Base-by-base conservation (phyloP, 2,113 vertebrate species). In the Herpailurus yagouaroundi region DNA sequence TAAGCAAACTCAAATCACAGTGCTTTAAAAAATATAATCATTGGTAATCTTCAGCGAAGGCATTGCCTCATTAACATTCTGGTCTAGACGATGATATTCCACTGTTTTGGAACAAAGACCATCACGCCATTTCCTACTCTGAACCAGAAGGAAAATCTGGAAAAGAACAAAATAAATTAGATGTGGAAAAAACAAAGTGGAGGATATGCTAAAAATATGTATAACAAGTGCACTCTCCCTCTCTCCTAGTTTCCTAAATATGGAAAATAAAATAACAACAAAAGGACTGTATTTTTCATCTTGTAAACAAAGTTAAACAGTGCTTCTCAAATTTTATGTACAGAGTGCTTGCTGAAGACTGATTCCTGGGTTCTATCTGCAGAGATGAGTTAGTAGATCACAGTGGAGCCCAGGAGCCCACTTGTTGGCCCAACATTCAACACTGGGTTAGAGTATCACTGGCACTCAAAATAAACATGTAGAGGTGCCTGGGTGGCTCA, bases 41-140 rank as follows among this genome's bases (percentile, higher is more conserved):
- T 99, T 99, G 83, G 99, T 99, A 98, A 99, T 99, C 97, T 99
- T 99, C 92, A 99, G 99, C 88, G 99, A 99, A 90, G 99, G 99
- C 99, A 99, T 99, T 3, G 99, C 99, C 88, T 99, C 99, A 0
- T 99, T 99, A 82, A 99, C 99, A 31, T 99, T 99, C 94, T 99
- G 99, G 98, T 99, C 99, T 71, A 99, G 98, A 8, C 99, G 99
- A 97, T 99, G 99, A 94, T 99, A 99, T 86, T 99, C 99, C 86
- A 99, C 99, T 1, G 98, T 99, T 91, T 99, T 99, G 1, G 99
- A 99, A 97, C 99, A 99, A 73, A 99, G 98, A 9, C 99, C 97
- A 29, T 99, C 99, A 95, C 99, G 99, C 99, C 99, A 99, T 50
- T 99, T 99, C 3, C 99, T 99, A 97, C 99, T 99, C 98, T 99